phyloP scores from a whole-genome alignment of 2,797 vertebrate genomes.

The Galagoides demidoff region DNA sequence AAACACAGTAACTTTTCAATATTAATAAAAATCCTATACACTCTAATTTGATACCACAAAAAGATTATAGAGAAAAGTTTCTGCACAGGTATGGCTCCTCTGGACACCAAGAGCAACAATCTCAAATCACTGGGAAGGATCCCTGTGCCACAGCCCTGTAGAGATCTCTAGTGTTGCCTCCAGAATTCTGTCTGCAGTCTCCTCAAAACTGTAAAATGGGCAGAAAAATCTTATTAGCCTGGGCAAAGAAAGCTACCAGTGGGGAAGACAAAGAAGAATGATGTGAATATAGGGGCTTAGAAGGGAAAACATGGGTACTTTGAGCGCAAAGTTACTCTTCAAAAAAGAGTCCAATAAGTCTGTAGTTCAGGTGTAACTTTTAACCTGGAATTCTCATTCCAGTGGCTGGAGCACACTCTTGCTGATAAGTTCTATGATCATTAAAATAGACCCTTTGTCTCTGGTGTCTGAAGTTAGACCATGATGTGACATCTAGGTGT shows the following conservation, averaged over 20 bases:
- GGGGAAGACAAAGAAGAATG: not conserved
- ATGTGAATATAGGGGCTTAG: not conserved
- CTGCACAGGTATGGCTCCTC: not conserved
- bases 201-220: not conserved
- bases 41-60: not conserved
- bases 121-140: not conserved
- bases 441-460: not conserved
- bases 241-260: not conserved
- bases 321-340: not conserved
- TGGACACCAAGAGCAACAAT: not conserved
- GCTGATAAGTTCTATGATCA: not conserved
- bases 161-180: not conserved
- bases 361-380: not conserved
- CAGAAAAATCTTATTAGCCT: not conserved
- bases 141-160: not conserved
- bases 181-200: not conserved
- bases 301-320: not conserved
- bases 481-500: not conserved
- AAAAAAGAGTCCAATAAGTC: not conserved
- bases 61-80: not conserved
- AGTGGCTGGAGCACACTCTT: not conserved
- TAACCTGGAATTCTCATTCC: not conserved
- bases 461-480: not conserved
- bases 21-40: not conserved
- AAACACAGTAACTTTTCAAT: not conserved